Base-by-base conservation (phyloP, 1,140 invertebrate species). In the Caenorhabditis elegans region DNA sequence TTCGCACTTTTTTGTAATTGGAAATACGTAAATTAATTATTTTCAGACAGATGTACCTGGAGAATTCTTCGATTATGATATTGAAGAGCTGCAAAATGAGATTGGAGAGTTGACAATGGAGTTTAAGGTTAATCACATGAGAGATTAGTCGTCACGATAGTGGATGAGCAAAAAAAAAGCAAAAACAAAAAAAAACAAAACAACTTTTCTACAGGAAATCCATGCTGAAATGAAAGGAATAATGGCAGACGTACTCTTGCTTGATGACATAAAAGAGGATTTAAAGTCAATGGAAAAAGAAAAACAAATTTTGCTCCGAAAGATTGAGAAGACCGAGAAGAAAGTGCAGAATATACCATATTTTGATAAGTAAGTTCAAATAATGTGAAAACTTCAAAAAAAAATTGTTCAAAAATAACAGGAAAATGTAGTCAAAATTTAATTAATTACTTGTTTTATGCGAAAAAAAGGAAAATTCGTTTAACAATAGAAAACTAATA, bases 231-330 rank as follows among this genome's bases (percentile, higher is more conserved):
- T 51, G 6, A 60, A 70, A 34, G n/a, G 31, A 8, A 46, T 81
- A 13, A 28, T 22, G 24, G 46, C 55, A 11, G 80, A 81, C 17
- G 60, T 65, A 17, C 43, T 81, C 22, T 46, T 81, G 19, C 39
- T 81, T 17, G 47, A 81, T 55, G 80, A 81, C 22, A 81, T 81
- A 4, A 76, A 77, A 46, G 31, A 70, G 39, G 80, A 81, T 55
- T 46, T 81, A 31, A 81, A 76, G 49, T 51, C 80, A 11, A 81
- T 81, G 80, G 80, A 81, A 4, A 60, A 81, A 22, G 80, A 81
- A 24, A 77, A 81, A 43, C n/a, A 76, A 36, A 65, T 65, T 81
- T 43, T 81, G 17, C 26, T 60, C 11, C 80, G 60, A 0, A 75
- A 76, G 26, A 81, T 81, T 43, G 80, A 81, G 26, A 81, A 55